Percentiles rank a stretch among this genome's conserved stretches.
These are phyloP conservation scores for Cynaeus angustus DNA, from an alignment of 2,888 invertebrate genomes.

Conservation along the genomic window DNA sequence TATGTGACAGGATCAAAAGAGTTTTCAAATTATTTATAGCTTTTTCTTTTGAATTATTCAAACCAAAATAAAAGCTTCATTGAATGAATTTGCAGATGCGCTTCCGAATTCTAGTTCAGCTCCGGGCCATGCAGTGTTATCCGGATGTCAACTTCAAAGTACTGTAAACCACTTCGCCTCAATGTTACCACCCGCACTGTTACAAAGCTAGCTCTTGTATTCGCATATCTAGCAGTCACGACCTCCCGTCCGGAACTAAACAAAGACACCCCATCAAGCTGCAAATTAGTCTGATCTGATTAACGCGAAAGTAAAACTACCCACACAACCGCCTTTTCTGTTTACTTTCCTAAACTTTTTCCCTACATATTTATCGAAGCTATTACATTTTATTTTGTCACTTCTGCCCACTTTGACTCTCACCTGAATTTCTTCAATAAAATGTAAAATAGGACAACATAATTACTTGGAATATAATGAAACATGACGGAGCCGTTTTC, in stretches of 20 bases:
- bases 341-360: constrained; percentile 18
- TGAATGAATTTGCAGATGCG: constrained; percentile 36
- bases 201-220: constrained; percentile 42
- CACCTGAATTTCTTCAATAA: not conserved
- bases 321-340: constrained; percentile 30
- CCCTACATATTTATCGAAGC: constrained; percentile 25
- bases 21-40: too few species aligned
- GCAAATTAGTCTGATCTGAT: constrained; percentile 47
- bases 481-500: not conserved
- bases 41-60: constrained; percentile 19
- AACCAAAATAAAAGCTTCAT: constrained; percentile 13
- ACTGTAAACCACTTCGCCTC: constrained; percentile 35
- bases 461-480: not conserved
- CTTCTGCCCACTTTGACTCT: not conserved
- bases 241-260: constrained; percentile 36
- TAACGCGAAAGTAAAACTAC: constrained; percentile 43
- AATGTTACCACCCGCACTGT: constrained; percentile 41
- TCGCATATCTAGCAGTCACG: constrained; percentile 44
- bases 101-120: constrained; percentile 38
- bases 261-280: constrained; percentile 48
- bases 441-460: not conserved
- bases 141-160: constrained; percentile 50
- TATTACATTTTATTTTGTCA: constrained; percentile 18
- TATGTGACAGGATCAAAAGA: constrained; percentile 36
- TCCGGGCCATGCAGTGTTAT: constrained; percentile 49